Conservation (phyloP, 2,113 vertebrate genomes). For the Gavialis gangeticus region DNA sequence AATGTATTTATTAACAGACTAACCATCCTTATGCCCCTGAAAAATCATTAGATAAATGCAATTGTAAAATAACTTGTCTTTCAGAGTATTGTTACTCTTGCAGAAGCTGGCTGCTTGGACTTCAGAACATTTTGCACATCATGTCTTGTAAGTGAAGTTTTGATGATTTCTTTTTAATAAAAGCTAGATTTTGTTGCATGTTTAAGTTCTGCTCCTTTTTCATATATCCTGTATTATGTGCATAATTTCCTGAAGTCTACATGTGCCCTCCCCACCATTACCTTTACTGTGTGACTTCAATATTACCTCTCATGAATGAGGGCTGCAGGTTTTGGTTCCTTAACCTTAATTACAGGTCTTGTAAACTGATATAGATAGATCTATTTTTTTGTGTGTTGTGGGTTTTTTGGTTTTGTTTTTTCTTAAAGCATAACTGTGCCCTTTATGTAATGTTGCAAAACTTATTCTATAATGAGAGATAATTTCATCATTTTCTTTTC, state of each 20-base stretch:
- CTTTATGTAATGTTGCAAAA: not conserved
- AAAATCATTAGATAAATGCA: not conserved
- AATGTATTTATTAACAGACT: not conserved
- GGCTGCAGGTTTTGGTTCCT: not conserved
- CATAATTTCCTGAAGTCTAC: not conserved
- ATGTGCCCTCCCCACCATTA: not conserved
- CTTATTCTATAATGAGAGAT: not conserved
- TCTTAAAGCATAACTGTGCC: not conserved
- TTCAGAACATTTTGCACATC: slow-evolving; percentile 93
- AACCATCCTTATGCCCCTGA: not conserved
- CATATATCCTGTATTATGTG: not conserved
- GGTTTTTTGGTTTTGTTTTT: too few species aligned
- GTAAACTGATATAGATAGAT: not conserved
- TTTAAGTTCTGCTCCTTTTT: not conserved
- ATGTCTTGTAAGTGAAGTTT: slow-evolving; percentile 89
- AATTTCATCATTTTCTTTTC: not conserved
- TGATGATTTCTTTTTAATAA: not conserved
- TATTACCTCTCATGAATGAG: not conserved
- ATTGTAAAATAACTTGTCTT: slow-evolving; percentile 11
- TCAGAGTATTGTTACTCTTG: slow-evolving; percentile 91
- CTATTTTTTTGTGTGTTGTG: not conserved
- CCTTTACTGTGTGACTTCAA: not conserved
- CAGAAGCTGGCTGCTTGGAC: slow-evolving; percentile 92
- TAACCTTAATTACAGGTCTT: not conserved
- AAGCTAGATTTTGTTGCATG: not conserved